Base-by-base conservation (phyloP, 1,140 invertebrate genomes). In the Cydia fagiglandana region DNA sequence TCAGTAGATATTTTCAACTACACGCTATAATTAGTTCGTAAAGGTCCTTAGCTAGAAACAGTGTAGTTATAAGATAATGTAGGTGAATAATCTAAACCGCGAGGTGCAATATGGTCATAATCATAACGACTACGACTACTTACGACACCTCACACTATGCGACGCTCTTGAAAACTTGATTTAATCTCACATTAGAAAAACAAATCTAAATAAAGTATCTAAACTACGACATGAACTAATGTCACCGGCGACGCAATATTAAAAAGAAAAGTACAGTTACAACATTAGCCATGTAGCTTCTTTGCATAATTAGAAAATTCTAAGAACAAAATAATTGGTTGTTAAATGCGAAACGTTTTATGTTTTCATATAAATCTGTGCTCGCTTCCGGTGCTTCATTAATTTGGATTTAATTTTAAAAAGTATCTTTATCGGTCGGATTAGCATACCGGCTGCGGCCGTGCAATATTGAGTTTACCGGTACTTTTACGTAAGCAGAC, bases 351-450 rank as follows among this genome's bases (percentile, higher is more conserved):
- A 85, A 81, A 81, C 79, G 79, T 76, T 88, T 87, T 87, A 84
- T 86, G 80, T 79, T 78, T 81, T 82, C 86, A 79, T 77, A 87
- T 85, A 86, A 86, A 86, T 82, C 80, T 81, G 80, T 77, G 79
- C 73, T 73, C 76, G 82, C 84, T 89, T 87, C 85, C 87, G 87
- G 82, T 84, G 80, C 78, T 74, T 83, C 80, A 83, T 83, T 81
- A 80, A 79, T 77, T 80, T 83, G 76, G 75, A 79, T 81, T 84
- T 81, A 84, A 88, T 86, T 86, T 82, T 7, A 68, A 70, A 79
- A 82, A 80, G 77, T 84, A 82, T 84, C 78, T 80, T 79, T 70
- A 76, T 82, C 76, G 77, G 77, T 64, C 66, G 50, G 75, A 86
- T 88, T 86, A 82, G 80, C 86, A 88, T 88, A 88, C 86, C 74